Evolutionary conservation across 2,888 invertebrate species (phyloP).

Genomic region (Rapana venosa): DNA sequence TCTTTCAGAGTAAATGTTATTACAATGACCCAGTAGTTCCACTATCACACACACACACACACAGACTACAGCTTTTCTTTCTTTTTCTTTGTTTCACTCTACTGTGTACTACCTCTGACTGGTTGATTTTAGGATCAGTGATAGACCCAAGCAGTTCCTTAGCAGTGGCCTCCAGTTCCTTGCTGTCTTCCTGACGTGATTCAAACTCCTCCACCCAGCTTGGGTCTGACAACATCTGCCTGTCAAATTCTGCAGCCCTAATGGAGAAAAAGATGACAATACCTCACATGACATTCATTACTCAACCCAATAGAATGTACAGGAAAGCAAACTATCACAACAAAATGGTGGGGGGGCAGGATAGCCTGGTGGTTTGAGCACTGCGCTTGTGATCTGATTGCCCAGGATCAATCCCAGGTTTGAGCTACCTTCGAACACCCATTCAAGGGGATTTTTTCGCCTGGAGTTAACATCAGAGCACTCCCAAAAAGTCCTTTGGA

Average conservation of each 20-base stretch:
- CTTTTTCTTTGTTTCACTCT: not conserved
- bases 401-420: too few relatives aligned
- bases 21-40: too few relatives aligned
- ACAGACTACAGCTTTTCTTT: not conserved
- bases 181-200: constrained; percentile 80
- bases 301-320: not conserved
- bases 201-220: constrained; percentile 73
- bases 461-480: too few relatives aligned
- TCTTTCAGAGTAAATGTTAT: too few relatives aligned
- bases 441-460: too few relatives aligned
- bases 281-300: not conserved
- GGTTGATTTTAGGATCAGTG: constrained; percentile 84
- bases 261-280: not conserved
- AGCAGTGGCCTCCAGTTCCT: constrained; percentile 82
- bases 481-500: too few relatives aligned
- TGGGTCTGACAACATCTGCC: constrained; percentile 65
- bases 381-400: too few relatives aligned
- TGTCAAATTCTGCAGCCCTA: constrained; percentile 68
- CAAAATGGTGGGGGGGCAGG: too few relatives aligned
- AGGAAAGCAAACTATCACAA: too few relatives aligned
- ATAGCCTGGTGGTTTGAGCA: too few relatives aligned
- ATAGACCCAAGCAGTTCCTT: constrained; percentile 78
- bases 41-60: too few relatives aligned
- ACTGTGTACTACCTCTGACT: constrained; percentile 83
- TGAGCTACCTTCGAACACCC: too few relatives aligned